Percentiles rank a stretch among this genome's conserved stretches.
Evolutionary conservation across 2,888 invertebrate genomes (phyloP).

Genomic region (Penaeus monodon): DNA sequence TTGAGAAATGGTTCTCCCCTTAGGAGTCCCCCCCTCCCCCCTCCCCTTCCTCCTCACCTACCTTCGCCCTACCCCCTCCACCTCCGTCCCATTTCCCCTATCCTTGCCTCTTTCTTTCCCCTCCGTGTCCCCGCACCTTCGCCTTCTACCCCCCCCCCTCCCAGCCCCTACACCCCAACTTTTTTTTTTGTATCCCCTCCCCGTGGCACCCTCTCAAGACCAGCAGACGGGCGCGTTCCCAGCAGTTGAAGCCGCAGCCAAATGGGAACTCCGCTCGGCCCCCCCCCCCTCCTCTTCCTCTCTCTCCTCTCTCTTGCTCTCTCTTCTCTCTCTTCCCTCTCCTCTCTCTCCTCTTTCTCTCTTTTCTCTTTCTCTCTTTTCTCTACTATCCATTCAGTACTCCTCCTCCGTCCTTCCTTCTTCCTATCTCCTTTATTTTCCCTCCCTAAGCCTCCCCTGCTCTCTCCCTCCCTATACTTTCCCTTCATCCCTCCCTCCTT

Average conservation of each 20-base stretch:
- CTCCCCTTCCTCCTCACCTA: neutral
- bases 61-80: too few species aligned
- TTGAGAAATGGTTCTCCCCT: too few species aligned
- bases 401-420: too few species aligned
- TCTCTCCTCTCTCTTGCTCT: neutral
- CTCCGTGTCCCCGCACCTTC: neutral
- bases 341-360: slow-evolving; percentile 9
- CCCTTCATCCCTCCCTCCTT: too few species aligned
- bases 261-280: neutral
- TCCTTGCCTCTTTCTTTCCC: too few species aligned
- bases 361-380: neutral
- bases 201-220: too few species aligned
- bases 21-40: neutral
- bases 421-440: neutral
- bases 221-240: too few species aligned
- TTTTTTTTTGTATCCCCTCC: too few species aligned
- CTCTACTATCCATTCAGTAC: neutral
- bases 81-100: too few species aligned
- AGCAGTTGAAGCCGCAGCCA: too few species aligned
- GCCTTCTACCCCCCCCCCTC: neutral
- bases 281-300: neutral
- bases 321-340: neutral
- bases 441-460: neutral
- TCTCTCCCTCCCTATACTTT: too few species aligned
- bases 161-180: neutral